Evolutionary conservation across 1,140 invertebrate genomes (phyloP), one percentile per base, ranked within the genome.

Genomic region (Parasteatoda tepidariorum): DNA sequence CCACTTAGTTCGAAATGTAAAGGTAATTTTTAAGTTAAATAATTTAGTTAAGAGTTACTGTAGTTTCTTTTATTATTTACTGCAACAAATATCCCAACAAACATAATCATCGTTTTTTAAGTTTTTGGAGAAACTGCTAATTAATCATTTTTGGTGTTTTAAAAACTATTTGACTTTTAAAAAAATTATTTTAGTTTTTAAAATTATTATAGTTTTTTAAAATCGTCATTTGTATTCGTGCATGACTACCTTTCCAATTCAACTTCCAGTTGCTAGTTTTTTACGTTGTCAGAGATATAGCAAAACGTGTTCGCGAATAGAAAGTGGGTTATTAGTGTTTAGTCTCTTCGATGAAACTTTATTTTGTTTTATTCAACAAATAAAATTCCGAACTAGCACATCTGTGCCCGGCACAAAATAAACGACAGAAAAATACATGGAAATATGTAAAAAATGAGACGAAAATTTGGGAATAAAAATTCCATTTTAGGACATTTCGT

Each of bases 391-490:
- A 48, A 48, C 9, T 13, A 48, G 38, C 38, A 59, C 24, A 26
- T 22, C 18, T 22, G 55, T 13, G 11, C n/a, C 7, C 24, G 18
- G n/a, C 24, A 59, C 18, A n/a, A 59, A 59, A 59, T 22, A 24
- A 26, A 22, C 38, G 38, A 48, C 62, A 15, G 24, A 64, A 31
- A n/a, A 64, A 33, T 30, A 30, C 15, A 30, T 18, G 26, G 22
- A 64, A 33, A 28, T 18, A 64, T 18, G 15, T 15, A 15, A 15
- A 31, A 30, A 4, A 64, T 15, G 62, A 9, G 18, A n/a, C 57
- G 15, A 61, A 61, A 61, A 48, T 48, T 61, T 26, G 57, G 15
- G 57, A 64, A 64, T 64, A 64, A 64, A 64, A 30, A 64, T 64
- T 33, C 62, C n/a, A 64, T 64, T 33, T 64, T 64, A 11, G 30